Conservation (phyloP, 2,888 invertebrate species). For the Chrysolina haemoptera region DNA sequence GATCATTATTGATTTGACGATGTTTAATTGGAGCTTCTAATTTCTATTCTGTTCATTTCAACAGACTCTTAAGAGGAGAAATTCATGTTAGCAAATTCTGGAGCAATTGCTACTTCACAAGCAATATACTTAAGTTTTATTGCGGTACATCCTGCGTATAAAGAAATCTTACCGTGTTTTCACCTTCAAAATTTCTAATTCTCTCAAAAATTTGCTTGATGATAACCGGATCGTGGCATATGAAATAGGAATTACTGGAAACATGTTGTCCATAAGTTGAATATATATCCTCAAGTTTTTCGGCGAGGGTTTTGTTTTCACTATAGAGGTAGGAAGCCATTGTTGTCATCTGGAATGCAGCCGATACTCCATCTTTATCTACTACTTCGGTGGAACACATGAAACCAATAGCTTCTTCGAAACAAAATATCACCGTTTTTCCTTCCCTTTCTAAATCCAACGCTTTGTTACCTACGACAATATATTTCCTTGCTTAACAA, state of each 20-base stretch:
- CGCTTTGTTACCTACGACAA: slow-evolving; percentile 80
- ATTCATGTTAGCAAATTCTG: no score
- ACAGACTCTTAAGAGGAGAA: no score
- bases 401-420: slow-evolving; percentile 98
- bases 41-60: no score
- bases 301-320: slow-evolving; percentile 73
- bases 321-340: slow-evolving; percentile 80
- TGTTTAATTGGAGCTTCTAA: no score
- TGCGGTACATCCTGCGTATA: no score
- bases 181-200: slow-evolving; percentile 81
- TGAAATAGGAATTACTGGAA: slow-evolving; percentile 89
- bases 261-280: slow-evolving; percentile 90
- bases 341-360: slow-evolving; percentile 86
- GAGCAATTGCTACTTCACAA: no score
- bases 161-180: slow-evolving; percentile 73
- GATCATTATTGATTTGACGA: no score
- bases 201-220: slow-evolving; percentile 86
- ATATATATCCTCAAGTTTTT: slow-evolving; percentile 85
- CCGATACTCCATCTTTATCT: slow-evolving; percentile 97
- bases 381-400: slow-evolving; percentile 92
- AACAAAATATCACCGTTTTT: slow-evolving; percentile 91
- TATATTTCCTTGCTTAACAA: no score
- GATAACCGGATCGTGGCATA: slow-evolving; percentile 82
- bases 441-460: slow-evolving; percentile 80
- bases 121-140: no score